These are phyloP conservation scores for Mus pahari DNA, from an alignment of 2,113 vertebrate genomes.

Conservation along the genomic window DNA sequence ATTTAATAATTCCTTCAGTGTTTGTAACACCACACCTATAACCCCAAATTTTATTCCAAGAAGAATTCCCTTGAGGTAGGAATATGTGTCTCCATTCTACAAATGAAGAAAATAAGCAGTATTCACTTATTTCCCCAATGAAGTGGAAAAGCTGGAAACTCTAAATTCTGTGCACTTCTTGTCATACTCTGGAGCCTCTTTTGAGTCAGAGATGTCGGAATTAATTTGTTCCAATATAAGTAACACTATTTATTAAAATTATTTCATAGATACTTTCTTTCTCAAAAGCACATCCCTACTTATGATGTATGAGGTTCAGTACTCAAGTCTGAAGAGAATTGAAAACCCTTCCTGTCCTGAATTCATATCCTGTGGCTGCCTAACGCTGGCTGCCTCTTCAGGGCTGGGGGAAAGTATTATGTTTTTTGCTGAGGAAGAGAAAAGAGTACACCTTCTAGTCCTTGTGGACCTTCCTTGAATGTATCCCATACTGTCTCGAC, in stretches of 20 bases:
- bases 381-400: not conserved
- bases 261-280: not conserved
- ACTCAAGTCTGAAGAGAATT: not conserved
- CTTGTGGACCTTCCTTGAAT: not conserved
- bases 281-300: not conserved
- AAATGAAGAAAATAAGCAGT: slow-evolving; percentile 10
- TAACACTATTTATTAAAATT: slow-evolving; percentile 16
- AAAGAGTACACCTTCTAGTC: not conserved
- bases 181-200: not conserved
- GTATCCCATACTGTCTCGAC: not conserved
- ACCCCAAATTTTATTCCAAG: not conserved
- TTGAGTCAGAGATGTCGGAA: not conserved
- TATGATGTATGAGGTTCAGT: not conserved
- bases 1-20: slow-evolving; percentile 3
- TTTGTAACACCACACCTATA: not conserved
- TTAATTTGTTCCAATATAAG: slow-evolving; percentile 26
- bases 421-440: not conserved
- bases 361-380: not conserved
- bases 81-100: not conserved
- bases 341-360: not conserved
- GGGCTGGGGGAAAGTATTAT: not conserved
- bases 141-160: slow-evolving; percentile 14
- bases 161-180: slow-evolving; percentile 35
- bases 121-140: not conserved
- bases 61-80: not conserved